These are phyloP conservation scores for Meandrina meandrites DNA, from an alignment of 92 coral and sea anemone genomes.

Conservation along the genomic window DNA sequence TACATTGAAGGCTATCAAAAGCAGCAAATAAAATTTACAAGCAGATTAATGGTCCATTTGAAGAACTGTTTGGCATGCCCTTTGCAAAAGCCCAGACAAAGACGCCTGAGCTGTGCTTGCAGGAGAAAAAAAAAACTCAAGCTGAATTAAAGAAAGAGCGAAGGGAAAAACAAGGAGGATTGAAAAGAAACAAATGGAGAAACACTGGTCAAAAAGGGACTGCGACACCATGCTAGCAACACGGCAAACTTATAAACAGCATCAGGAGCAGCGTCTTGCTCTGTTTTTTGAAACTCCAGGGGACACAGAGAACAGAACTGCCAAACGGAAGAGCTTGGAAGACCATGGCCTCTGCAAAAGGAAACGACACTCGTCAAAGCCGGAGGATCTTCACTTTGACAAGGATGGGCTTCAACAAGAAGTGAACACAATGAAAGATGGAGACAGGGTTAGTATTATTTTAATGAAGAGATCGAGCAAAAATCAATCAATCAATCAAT, in stretches of 20 bases:
- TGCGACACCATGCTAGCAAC: slow-evolving; percentile 54
- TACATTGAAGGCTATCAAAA: slow-evolving; percentile 34
- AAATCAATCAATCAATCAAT: no score
- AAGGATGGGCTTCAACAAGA: no score
- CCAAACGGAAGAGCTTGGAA: slow-evolving; percentile 8
- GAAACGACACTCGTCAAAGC: slow-evolving; percentile 42
- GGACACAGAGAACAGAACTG: slow-evolving; percentile 7
- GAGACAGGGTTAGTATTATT: no score
- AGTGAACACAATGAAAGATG: slow-evolving; percentile 53
- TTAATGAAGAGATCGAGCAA: no score
- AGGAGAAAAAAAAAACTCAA: slow-evolving; percentile 34
- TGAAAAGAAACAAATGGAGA: slow-evolving; percentile 34
- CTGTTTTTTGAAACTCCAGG: slow-evolving; percentile 14
- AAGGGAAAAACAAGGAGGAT: slow-evolving; percentile 21
- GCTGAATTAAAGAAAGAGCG: slow-evolving; percentile 24
- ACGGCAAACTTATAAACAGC: slow-evolving; percentile 42
- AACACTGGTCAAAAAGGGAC: slow-evolving; percentile 42
- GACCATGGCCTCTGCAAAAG: slow-evolving; percentile 39
- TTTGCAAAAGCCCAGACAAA: slow-evolving; percentile 56
- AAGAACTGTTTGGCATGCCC: slow-evolving; percentile 46
- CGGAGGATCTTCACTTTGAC: slow-evolving; percentile 46
- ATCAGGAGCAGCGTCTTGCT: slow-evolving; percentile 36
- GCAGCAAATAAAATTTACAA: slow-evolving; percentile 34
- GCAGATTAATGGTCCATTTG: slow-evolving; percentile 31
- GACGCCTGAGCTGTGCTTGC: slow-evolving; percentile 33